A percentile compares a stretch with the other conserved stretches of the same genome.
These are phyloP conservation scores for Rhinichthys osculus DNA, from an alignment of 2,797 vertebrate genomes.

Conservation along the genomic window DNA sequence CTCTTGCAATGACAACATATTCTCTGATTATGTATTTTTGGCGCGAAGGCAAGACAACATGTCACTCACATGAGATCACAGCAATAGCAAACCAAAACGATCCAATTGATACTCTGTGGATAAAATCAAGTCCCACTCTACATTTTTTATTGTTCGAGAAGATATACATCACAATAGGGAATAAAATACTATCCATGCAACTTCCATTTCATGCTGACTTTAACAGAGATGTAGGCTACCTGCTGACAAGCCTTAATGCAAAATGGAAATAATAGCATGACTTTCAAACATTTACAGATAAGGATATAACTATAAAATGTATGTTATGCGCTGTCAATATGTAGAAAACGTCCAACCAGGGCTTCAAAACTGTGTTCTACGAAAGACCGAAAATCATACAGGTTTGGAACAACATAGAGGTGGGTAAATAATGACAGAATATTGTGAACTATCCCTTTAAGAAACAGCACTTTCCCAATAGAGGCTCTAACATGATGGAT, in stretches of 20 bases:
- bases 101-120: neutral
- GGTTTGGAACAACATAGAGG: neutral
- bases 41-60: accelerated
- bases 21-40: neutral
- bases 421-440: neutral
- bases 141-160: neutral
- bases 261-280: neutral
- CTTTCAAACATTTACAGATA: neutral
- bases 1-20: neutral
- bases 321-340: neutral
- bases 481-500: conserved; percentile 59
- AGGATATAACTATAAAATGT: neutral
- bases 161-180: neutral
- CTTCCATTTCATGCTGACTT: neutral
- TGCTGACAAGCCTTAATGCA: neutral
- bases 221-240: neutral
- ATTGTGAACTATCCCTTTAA: conserved; percentile 26
- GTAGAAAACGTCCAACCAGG: neutral
- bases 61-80: neutral
- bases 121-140: neutral
- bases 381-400: neutral
- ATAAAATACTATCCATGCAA: neutral
- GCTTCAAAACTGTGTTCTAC: neutral
- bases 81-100: neutral
- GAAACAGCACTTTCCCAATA: conserved; percentile 30